Evolutionary conservation across 1,140 invertebrate genomes (phyloP), one percentile per base, ranked within the genome.

Genomic region (Charaxes varanes): DNA sequence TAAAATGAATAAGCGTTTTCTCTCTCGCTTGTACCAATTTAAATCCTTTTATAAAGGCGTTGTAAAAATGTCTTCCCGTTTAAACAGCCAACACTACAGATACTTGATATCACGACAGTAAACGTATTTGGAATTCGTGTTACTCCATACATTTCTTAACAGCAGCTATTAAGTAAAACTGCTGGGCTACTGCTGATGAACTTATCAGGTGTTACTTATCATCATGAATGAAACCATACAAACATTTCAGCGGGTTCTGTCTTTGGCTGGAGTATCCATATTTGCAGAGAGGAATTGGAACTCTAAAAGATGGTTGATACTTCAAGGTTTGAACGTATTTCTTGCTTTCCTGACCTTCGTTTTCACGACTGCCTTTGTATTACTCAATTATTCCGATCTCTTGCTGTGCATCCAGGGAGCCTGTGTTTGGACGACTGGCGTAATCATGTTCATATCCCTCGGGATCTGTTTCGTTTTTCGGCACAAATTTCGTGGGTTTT

Each of bases 371-470:
- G 62, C 41, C 12, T 82, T 74, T 45, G 60, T 80, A 0, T 17
- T 69, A 3, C 38, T 38, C 5, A 66, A 66, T 23, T 28, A 14
- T 0, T 53, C 59, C 1, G 49, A 82, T 30, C 24, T 78, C 0
- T 36, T 68, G 4, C 4, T 73, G 1, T 74, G 61, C 14, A 72
- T 80, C 6, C 61, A 77, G 50, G 76, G 71, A 1, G 61, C 67
- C 22, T 72, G 69, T 36, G 60, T 82, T 14, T 82, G 76, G 78
- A 62, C 63, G 0, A 80, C 73, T 0, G 71, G 69, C 6, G 57
- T 72, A 1, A 74, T 80, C 3, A 74, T 80, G 62, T 69, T 62
- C n/a, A 77, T 79, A 12, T 59, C 71, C 1, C 41, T 80, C 3
- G 55, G 55, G 1, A 41, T 80, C 4, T 79, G 65, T 31, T 41